Base-by-base conservation (phyloP, 2,888 invertebrate genomes). In the Agrotis ipsilon region DNA sequence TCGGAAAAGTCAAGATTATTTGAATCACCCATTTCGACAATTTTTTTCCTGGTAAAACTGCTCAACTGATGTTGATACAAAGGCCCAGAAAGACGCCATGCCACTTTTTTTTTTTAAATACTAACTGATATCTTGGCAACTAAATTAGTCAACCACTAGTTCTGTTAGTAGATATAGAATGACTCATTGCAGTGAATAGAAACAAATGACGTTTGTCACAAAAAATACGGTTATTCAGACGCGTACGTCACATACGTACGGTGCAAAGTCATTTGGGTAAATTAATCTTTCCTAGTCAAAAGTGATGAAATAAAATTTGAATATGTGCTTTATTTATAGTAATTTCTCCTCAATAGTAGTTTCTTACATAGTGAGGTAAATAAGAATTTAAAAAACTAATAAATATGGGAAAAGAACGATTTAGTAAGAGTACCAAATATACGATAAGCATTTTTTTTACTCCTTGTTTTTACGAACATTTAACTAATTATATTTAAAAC, bases 101-200 rank as follows among this genome's bases (percentile, higher is more conserved):
- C 39, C 39, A n/a, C n/a, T n/a, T n/a, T n/a, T n/a, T n/a, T n/a
- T n/a, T n/a, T n/a, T n/a, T n/a, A n/a, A n/a, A n/a, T n/a, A n/a
- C n/a, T n/a, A n/a, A n/a, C n/a, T n/a, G n/a, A n/a, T n/a, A n/a
- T n/a, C n/a, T n/a, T n/a, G n/a, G n/a, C n/a, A n/a, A n/a, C n/a
- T n/a, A n/a, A n/a, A n/a, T n/a, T n/a, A n/a, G n/a, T n/a, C n/a
- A n/a, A n/a, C n/a, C n/a, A n/a, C n/a, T n/a, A 27, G 13, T 76
- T 39, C 11, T 39, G 9, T 39, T 46, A 32, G 43, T 46, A 63
- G 32, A 58, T 46, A 61, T 21, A 62, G 16, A 49, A 48, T 68
- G 69, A 80, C 45, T 82, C 67, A 70, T 70, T 54, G 27, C 7
- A 62, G 65, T 73, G 46, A 74, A 55, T 59, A 78, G 49, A 13